These are phyloP conservation scores for Ibycter americanus DNA, from an alignment of 2,797 vertebrate genomes.

Conservation along the genomic window DNA sequence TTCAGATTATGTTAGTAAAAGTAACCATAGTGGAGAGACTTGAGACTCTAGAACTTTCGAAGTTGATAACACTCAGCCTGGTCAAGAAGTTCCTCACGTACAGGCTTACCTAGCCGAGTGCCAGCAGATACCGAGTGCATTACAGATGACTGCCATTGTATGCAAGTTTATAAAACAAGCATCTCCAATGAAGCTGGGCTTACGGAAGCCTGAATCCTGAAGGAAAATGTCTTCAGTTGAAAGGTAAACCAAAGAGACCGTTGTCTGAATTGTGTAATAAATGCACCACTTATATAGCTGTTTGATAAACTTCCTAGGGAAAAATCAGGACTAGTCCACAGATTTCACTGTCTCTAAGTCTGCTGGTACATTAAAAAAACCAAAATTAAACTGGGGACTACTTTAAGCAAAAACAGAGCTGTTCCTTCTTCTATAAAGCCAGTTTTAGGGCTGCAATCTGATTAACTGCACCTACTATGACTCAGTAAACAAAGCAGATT, in stretches of 20 bases:
- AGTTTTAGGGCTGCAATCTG: not conserved
- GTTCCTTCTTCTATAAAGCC: not conserved
- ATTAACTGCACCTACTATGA: not conserved
- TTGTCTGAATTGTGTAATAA: not conserved
- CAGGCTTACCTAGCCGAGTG: not conserved
- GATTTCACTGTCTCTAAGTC: not conserved
- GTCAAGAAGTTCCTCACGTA: not conserved
- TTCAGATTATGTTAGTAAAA: not conserved
- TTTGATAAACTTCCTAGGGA: not conserved
- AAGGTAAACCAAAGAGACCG: not conserved
- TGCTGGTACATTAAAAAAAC: not conserved
- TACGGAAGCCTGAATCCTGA: not conserved
- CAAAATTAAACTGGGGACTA: not conserved
- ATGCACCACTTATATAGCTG: not conserved
- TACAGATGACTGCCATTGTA: not conserved
- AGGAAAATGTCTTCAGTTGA: not conserved
- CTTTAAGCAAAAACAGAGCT: not conserved
- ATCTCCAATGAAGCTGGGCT: not conserved
- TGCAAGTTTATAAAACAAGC: not conserved
- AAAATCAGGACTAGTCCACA: not conserved
- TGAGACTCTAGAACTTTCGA: not conserved
- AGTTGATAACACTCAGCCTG: not conserved
- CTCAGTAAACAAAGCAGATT: not conserved
- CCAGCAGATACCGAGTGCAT: not conserved
- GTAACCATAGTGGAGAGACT: not conserved